Base-by-base conservation (phyloP, 2,888 invertebrate species). In the Oscheius onirici region DNA sequence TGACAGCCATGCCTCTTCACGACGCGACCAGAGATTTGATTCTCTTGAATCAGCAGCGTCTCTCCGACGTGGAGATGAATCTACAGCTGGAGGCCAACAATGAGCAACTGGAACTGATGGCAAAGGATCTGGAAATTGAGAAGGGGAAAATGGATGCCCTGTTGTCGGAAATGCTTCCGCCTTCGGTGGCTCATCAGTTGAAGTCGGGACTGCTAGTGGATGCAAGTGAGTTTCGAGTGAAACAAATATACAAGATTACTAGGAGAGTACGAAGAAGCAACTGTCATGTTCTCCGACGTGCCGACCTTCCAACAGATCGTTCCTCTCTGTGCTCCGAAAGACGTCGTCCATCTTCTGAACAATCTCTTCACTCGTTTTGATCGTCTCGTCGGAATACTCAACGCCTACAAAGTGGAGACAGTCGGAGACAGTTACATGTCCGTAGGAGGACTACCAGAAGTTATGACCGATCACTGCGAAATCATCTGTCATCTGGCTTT, bases 261-360 rank as follows among this genome's bases (percentile, higher is more conserved):
- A 83, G 83, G 80, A 49, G 83, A 83, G 58, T 83, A 83, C 52
- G 79, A 80, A n/a, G 79, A 82, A 58, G 87, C 85, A 2, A 88
- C 88, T 2, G 86, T 88, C 17, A 82, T 88, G 76, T 88, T 88
- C 80, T 84, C 87, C 46, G 89, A 89, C 76, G 88, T 89, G 13
- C 88, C 88, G 40, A 84, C 83, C 5, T 89, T 88, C 75, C 88
- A 88, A 57, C 83, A 84, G 71, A 88, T 89, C 51, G 87, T 88
- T 0, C 83, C 87, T 3, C 76, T 83, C 2, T 86, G 86, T 69
- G 76, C 83, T 28, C 84, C 84, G 1, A 77, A 75, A 51, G 83
- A 80, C 24, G 75, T 84, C 52, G 84, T 84, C 5, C 74, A 71
- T 11, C 58, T 85, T 52, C 73, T 85, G 58, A 84, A 85, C 65